Conservation (phyloP, 2,113 vertebrate genomes). For the Tichodroma muraria region DNA sequence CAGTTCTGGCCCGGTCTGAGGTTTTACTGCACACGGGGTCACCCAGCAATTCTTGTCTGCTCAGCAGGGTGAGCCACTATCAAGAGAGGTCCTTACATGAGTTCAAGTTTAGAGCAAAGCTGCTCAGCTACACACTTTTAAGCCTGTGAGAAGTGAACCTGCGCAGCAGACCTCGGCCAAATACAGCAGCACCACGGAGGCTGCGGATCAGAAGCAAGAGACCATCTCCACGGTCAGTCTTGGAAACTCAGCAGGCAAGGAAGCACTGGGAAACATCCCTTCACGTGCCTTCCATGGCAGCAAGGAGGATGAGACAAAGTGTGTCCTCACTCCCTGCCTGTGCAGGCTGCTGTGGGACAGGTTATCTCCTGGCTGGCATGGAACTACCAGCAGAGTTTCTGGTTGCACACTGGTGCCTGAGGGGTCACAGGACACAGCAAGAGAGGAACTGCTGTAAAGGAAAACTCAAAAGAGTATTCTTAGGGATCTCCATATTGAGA, state of each 20-base stretch:
- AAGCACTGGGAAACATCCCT: background rate
- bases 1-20: background rate
- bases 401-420: background rate
- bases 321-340: background rate
- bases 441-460: background rate
- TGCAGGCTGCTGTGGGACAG: accelerated
- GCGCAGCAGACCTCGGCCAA: background rate
- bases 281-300: accelerated
- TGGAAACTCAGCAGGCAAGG: background rate
- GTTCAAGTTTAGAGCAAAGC: background rate
- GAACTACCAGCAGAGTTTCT: background rate
- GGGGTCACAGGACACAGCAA: background rate
- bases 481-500: background rate
- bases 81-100: background rate
- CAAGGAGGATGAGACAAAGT: accelerated
- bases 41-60: background rate
- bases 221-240: background rate
- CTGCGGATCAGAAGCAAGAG: accelerated
- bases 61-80: background rate
- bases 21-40: background rate
- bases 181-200: accelerated
- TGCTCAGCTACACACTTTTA: background rate
- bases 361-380: background rate
- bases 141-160: background rate
- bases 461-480: background rate